A percentile compares a stretch with the other conserved stretches of the same genome.
Evolutionary conservation across 2,113 vertebrate genomes (phyloP).

Genomic region (Oncorhynchus mykiss): DNA sequence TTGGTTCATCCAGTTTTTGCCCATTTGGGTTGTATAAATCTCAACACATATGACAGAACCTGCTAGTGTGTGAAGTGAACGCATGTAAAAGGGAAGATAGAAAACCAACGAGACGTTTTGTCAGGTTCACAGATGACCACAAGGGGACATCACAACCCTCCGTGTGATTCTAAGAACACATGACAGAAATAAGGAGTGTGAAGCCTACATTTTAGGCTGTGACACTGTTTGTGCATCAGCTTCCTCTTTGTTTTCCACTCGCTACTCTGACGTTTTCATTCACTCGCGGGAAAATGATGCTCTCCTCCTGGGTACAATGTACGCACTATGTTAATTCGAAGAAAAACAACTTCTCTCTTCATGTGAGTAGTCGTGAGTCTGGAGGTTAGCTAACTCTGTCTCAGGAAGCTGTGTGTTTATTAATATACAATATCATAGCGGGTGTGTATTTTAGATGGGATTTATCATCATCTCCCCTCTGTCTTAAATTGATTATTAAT

Average conservation of each 20-base stretch:
- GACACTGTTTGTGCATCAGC: constrained; percentile 70
- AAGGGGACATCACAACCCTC: constrained; percentile 37
- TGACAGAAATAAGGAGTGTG: constrained; percentile 36
- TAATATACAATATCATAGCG: neutral
- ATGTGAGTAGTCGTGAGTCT: neutral
- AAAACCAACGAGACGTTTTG: constrained; percentile 20
- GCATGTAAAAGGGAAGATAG: neutral
- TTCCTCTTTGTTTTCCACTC: constrained; percentile 49
- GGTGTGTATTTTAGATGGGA: neutral
- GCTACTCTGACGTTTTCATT: constrained; percentile 4
- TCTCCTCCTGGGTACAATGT: neutral
- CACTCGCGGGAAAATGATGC: neutral
- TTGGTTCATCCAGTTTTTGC: no score
- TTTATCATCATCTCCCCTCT: neutral
- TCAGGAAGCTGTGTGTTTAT: neutral
- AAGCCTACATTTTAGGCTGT: constrained; percentile 27
- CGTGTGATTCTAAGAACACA: constrained; percentile 42
- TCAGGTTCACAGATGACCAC: constrained; percentile 36
- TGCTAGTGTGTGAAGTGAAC: neutral
- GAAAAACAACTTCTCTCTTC: neutral
- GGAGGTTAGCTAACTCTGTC: neutral
- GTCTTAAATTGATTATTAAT: neutral
- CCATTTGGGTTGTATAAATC: no score
- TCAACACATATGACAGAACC: no score
- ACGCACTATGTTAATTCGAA: neutral